phyloP scores from a whole-genome alignment of 1,140 invertebrate genomes.

The Caenorhabditis briggsae region DNA sequence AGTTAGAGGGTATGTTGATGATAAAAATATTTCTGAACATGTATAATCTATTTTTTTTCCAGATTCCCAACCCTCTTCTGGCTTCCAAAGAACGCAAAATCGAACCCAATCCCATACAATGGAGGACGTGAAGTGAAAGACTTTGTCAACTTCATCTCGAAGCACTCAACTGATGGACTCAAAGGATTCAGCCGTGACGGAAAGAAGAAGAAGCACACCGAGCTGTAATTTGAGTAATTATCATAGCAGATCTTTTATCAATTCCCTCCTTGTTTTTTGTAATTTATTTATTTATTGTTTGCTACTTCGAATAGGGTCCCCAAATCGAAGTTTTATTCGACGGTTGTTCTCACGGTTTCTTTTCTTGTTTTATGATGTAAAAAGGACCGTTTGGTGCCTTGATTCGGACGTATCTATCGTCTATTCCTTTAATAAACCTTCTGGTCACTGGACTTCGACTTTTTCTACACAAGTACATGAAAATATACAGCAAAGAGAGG shows the following conservation, averaged over 20 bases:
- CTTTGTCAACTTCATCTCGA: conserved; percentile 95
- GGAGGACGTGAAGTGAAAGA: conserved; percentile 94
- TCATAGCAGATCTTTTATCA: conserved; percentile 23
- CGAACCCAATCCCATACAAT: conserved; percentile 90
- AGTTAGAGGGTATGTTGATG: conserved; percentile 83
- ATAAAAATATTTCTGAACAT: not conserved
- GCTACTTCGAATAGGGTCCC: conserved; percentile 16
- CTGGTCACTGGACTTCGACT: conserved; percentile 25
- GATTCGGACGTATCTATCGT: not conserved
- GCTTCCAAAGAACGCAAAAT: conserved; percentile 88
- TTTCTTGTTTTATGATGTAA: conserved; percentile 56
- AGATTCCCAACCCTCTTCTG: conserved; percentile 97
- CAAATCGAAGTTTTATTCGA: conserved; percentile 42
- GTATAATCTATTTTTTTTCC: conserved; percentile 59
- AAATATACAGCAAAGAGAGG: not conserved
- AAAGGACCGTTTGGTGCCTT: conserved; percentile 38
- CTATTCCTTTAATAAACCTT: conserved; percentile 33
- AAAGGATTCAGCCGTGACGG: conserved; percentile 90
- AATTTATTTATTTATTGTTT: conserved; percentile 56
- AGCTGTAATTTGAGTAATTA: conserved; percentile 79
- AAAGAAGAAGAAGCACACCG: conserved; percentile 85
- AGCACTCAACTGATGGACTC: conserved; percentile 90
- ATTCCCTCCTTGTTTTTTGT: conserved; percentile 35
- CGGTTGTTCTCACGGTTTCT: conserved; percentile 38
- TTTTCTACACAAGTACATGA: conserved; percentile 26